These are phyloP conservation scores for Drosophila pseudoobscura DNA, from an alignment of 1,140 invertebrate genomes.

Conservation along the genomic window DNA sequence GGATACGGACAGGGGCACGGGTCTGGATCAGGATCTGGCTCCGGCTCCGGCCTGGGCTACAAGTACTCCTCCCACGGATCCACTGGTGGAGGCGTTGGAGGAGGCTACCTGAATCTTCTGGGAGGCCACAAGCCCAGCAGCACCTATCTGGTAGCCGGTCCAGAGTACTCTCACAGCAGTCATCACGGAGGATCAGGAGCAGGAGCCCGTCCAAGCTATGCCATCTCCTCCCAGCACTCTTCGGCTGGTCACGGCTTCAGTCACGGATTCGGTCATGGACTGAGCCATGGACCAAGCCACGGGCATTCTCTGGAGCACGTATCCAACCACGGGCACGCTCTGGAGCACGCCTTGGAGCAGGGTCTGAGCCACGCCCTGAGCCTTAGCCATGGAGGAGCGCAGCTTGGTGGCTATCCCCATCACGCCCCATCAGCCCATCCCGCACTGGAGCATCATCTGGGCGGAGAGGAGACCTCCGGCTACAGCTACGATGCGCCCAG, in stretches of 20 bases:
- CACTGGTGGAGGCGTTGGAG: not conserved
- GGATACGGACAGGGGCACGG: slow-evolving; percentile 13
- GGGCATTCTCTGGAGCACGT: slow-evolving; percentile 4
- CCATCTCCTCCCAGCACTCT: not conserved
- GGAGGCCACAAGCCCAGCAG: slow-evolving; percentile 48
- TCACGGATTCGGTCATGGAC: slow-evolving; percentile 13
- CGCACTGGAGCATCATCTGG: slow-evolving; percentile 6
- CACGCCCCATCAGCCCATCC: slow-evolving; percentile 22
- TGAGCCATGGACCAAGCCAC: slow-evolving; percentile 15
- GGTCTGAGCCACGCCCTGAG: slow-evolving; percentile 36
- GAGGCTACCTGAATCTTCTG: slow-evolving; percentile 18
- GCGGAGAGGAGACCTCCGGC: slow-evolving; percentile 32
- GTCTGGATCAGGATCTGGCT: slow-evolving; percentile 1
- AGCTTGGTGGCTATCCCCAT: slow-evolving; percentile 3
- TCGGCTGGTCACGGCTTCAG: slow-evolving; percentile 7
- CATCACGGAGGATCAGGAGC: slow-evolving; percentile 1
- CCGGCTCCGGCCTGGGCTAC: slow-evolving; percentile 30
- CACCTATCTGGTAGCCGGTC: slow-evolving; percentile 54
- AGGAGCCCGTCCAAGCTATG: too few relatives aligned
- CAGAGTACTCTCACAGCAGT: slow-evolving; percentile 21
- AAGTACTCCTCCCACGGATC: slow-evolving; percentile 24
- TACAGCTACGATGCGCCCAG: slow-evolving; percentile 55
- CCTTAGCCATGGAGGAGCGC: slow-evolving; percentile 10
- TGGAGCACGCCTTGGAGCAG: slow-evolving; percentile 30
- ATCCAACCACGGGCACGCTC: not conserved